phyloP scores from a whole-genome alignment of 2,113 vertebrate genomes.

The Columbina picui region DNA sequence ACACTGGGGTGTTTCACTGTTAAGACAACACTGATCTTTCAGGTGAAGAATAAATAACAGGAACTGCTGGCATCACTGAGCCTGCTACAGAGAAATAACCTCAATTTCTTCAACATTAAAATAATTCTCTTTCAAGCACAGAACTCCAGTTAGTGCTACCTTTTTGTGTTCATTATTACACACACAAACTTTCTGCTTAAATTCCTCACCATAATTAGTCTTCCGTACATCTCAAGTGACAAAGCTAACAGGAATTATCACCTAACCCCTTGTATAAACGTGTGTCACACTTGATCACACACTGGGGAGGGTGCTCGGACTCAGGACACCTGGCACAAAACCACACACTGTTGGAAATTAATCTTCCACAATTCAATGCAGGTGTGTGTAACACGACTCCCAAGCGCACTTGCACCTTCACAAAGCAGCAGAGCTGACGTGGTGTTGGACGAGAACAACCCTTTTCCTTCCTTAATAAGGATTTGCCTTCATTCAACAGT shows the following conservation, averaged over 20 bases:
- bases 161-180: not conserved
- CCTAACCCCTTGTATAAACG: not conserved
- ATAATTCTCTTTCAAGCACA: not conserved
- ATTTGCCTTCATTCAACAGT: not conserved
- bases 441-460: not conserved
- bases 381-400: not conserved
- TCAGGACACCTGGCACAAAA: not conserved
- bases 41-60: not conserved
- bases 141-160: not conserved
- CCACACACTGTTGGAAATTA: not conserved
- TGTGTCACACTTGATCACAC: not conserved
- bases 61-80: not conserved
- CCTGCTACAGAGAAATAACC: not conserved
- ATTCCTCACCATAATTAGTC: not conserved
- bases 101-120: not conserved
- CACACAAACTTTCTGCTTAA: not conserved
- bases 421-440: accelerated
- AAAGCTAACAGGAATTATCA: not conserved
- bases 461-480: not conserved
- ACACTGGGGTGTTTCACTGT: not conserved
- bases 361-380: not conserved
- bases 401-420: not conserved
- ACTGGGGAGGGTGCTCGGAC: not conserved
- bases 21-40: not conserved
- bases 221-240: not conserved